phyloP scores from a whole-genome alignment of 1,140 invertebrate genomes.

The Brachionus rotundiformis region DNA sequence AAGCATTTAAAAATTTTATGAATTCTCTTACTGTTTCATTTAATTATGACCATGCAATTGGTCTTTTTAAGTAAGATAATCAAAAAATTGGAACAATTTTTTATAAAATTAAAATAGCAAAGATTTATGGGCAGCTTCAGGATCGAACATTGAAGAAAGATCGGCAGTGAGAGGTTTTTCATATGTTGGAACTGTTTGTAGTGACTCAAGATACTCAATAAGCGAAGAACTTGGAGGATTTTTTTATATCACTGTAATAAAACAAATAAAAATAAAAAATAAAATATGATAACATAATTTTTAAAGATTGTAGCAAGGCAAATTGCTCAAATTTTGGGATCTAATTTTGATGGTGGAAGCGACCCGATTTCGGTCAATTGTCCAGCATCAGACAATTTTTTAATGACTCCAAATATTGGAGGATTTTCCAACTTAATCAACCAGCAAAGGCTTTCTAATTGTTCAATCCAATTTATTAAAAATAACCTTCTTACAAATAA shows the following conservation, averaged over 20 bases:
- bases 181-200: background rate
- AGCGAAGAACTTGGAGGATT: conserved; percentile 47
- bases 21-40: conserved; percentile 2
- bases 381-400: conserved; percentile 23
- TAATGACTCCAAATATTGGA: conserved; percentile 38
- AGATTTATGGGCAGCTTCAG: conserved; percentile 15
- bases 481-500: background rate
- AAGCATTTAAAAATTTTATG: conserved; percentile 47
- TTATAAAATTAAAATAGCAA: conserved; percentile 11
- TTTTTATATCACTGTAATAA: conserved; percentile 35
- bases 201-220: conserved; percentile 39
- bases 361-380: background rate
- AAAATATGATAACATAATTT: no score
- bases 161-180: conserved; percentile 12
- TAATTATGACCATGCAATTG: conserved; percentile 43
- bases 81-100: background rate
- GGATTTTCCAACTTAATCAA: conserved; percentile 13
- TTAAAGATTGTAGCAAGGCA: conserved; percentile 21
- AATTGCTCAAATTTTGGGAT: conserved; percentile 34
- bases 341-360: conserved; percentile 14
- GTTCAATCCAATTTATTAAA: conserved; percentile 13
- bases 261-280: no score
- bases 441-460: conserved; percentile 31
- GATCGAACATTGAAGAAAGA: conserved; percentile 22
- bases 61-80: conserved; percentile 25